Evolutionary conservation across 2,797 vertebrate species (phyloP), one percentile per base, ranked within the genome.

Genomic region (Echeneis naucrates): DNA sequence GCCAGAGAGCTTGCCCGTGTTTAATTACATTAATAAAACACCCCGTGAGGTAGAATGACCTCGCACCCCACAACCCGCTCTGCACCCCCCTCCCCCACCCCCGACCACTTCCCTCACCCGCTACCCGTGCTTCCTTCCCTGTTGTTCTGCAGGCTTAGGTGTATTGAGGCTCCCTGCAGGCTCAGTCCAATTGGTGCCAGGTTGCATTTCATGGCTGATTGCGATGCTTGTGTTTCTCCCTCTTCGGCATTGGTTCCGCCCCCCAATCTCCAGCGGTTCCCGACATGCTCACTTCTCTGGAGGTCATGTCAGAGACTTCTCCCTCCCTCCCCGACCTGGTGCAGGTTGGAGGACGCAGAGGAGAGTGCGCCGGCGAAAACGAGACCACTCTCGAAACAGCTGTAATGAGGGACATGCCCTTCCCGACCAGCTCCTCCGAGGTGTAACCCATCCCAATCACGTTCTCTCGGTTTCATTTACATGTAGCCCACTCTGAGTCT

Each of bases 11-110:
- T 90, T 45, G 81, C 75, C 88, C 71, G 64, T 91, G 90, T 92
- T 92, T 94, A 92, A 93, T 93, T 92, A 93, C 90, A 91, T 93
- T 92, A 92, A 93, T 93, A 93, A 94, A 92, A 91, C 89, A 91
- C 84, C 84, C 85, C 89, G 85, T 87, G 88, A 90, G 90, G 82
- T 87, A 88, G 85, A 80, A 78, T 93, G 92, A 90, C 92, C 91
- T 91, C 83, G 69, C 70, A 88, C 77, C 87, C 74, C 59, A 57
- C 87, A 80, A 69, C 72, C 61, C 82, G 59, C 72, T 66, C 73
- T 4, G 45, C 57, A 80, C 78, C 78, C 75, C 52, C 72, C n/a
- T n/a, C n/a, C n/a, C n/a, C n/a, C n/a, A n/a, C n/a, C n/a, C n/a
- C n/a, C n/a, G n/a, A n/a, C n/a, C 38, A 11, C 70, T 63, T 62